These are phyloP conservation scores for Brachionus koreanus DNA, from an alignment of 1,140 invertebrate genomes.

Conservation along the genomic window DNA sequence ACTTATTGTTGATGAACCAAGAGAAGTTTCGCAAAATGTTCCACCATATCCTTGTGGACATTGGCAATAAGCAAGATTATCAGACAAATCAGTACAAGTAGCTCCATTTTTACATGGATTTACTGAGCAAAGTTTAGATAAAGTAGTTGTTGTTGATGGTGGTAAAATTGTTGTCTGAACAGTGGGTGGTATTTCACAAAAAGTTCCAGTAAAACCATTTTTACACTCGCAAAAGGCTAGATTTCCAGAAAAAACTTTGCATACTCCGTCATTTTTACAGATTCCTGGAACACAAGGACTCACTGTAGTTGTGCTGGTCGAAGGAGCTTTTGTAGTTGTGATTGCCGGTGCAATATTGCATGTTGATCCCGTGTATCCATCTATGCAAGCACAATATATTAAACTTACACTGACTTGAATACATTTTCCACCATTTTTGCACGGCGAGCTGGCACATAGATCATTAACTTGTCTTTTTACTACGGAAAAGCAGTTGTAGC, in stretches of 20 bases:
- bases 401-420: not conserved
- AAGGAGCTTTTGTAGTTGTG: not conserved
- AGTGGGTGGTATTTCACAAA: conserved; percentile 1
- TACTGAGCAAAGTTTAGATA: not conserved
- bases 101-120: conserved; percentile 19
- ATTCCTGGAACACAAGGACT: not conserved
- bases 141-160: not conserved
- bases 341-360: not conserved
- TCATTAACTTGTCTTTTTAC: too few relatives aligned
- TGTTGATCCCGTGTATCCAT: not conserved
- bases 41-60: not conserved
- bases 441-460: not conserved
- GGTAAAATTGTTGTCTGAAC: not conserved
- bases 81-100: not conserved
- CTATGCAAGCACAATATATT: not conserved
- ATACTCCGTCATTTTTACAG: conserved; percentile 32
- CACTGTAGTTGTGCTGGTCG: not conserved
- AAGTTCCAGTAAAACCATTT: not conserved
- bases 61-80: not conserved
- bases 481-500: too few relatives aligned
- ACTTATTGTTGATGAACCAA: not conserved
- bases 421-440: conserved; percentile 4
- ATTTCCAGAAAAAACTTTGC: not conserved
- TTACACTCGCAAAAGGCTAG: not conserved
- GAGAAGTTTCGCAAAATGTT: not conserved